A percentile compares a stretch with the other conserved stretches of the same genome.
These are phyloP conservation scores for Syritta pipiens DNA, from an alignment of 2,888 invertebrate genomes.

Conservation along the genomic window DNA sequence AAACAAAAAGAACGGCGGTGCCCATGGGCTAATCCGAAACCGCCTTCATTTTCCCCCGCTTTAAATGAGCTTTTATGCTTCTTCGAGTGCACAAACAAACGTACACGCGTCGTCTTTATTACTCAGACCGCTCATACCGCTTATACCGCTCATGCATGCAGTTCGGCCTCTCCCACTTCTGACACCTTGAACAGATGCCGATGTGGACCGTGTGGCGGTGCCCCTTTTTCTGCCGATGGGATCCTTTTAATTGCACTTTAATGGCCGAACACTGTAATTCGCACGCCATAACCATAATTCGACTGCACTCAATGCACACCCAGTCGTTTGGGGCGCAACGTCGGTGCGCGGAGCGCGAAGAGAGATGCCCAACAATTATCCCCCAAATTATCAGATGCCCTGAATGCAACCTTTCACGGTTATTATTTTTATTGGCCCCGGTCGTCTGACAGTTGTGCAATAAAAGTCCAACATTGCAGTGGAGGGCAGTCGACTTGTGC, in stretches of 20 bases:
- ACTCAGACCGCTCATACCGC: too few relatives aligned
- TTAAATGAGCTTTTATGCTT: slow-evolving; percentile 9
- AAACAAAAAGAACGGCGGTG: not conserved
- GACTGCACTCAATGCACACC: slow-evolving; percentile 32
- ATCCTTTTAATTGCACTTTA: slow-evolving; percentile 57
- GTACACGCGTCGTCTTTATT: not conserved
- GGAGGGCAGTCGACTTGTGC: not conserved
- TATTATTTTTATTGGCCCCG: slow-evolving; percentile 72
- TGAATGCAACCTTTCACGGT: slow-evolving; percentile 72
- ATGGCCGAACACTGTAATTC: slow-evolving; percentile 59
- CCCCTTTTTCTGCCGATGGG: not conserved
- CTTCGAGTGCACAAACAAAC: too few relatives aligned
- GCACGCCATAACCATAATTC: slow-evolving; percentile 58
- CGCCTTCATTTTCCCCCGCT: slow-evolving; percentile 13
- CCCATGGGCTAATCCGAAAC: slow-evolving; percentile 18
- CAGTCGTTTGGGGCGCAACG: too few relatives aligned
- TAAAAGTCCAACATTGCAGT: slow-evolving; percentile 19
- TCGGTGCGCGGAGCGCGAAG: not conserved
- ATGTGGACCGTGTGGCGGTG: not conserved
- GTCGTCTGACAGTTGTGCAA: slow-evolving; percentile 38
- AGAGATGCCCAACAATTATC: slow-evolving; percentile 53
- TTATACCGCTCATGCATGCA: too few relatives aligned
- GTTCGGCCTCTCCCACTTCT: slow-evolving; percentile 39
- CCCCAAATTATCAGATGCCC: slow-evolving; percentile 48
- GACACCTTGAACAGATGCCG: slow-evolving; percentile 42